Base-by-base conservation (phyloP, 2,888 invertebrate genomes). In the Callyntrura guangdongensis region DNA sequence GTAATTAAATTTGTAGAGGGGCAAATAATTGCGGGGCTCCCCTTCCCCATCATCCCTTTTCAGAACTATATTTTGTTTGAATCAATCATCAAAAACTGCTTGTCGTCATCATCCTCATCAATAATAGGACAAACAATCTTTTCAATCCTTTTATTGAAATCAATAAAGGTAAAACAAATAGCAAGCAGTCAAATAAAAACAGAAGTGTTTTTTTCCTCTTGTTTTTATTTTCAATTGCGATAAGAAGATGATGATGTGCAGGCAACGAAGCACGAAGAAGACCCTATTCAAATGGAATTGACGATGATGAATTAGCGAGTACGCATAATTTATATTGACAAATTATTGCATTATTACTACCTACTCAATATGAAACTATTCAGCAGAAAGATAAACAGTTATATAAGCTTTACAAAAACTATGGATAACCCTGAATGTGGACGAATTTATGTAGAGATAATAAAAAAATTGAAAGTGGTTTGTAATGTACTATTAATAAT, bases 401-500 rank as follows among this genome's bases (percentile, higher is more conserved):
- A 36, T 36, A 36, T 6, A 72, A 45, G 36, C 45, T 72, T 36
- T 5, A 17, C 45, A 72, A 36, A 53, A 77, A 49, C n/a, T 53
- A 53, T 25, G 22, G 36, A 1, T 86, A 86, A 86, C 86, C 86
- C 86, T 86, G 86, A 86, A 86, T 36, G 4, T 74, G 22, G 47
- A 49, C 20, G 74, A 81, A 86, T 86, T 47, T 64, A 36, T 59
- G 61, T 36, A 86, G 59, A 86, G 27, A 20, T 14, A 61, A 61
- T 83, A 22, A 22, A 25, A 25, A 61, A 27, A 67, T 14, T 72
- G 72, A 85, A 74, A 85, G 85, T 72, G 14, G 49, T 61, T 53
- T 49, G 22, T n/a, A 25, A 83, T 36, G 36, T 36, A 36, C 36
- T 4, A 36, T 36, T 36, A 36, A 36, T 36, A 36, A 36, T 27